These are phyloP conservation scores for Homarus americanus DNA, from an alignment of 1,140 invertebrate species.

Conservation along the genomic window DNA sequence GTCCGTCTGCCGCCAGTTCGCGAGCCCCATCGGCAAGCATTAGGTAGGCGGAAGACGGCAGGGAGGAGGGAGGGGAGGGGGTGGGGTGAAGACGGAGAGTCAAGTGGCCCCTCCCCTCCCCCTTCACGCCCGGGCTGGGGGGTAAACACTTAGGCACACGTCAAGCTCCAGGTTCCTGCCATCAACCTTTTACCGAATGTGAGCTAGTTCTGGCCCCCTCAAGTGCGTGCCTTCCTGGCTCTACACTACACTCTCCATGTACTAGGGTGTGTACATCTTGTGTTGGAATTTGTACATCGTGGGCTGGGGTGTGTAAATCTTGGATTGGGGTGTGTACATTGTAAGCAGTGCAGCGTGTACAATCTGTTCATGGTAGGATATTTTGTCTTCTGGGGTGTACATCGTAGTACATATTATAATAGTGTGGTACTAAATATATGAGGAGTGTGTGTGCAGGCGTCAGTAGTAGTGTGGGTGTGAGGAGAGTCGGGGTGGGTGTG, in stretches of 20 bases:
- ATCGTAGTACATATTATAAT: too few species aligned
- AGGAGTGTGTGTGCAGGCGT: too few species aligned
- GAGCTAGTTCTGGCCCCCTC: constrained; percentile 16
- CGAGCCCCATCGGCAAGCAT: too few species aligned
- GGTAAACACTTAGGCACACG: constrained; percentile 20
- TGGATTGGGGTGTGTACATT: too few species aligned
- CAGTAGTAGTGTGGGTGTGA: too few species aligned
- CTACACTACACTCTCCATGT: background rate
- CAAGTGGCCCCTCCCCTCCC: background rate
- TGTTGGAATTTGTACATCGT: too few species aligned
- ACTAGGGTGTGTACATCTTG: background rate
- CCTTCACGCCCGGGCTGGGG: background rate
- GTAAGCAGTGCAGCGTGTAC: too few species aligned
- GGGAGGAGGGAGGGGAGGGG: background rate
- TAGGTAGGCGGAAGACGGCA: background rate
- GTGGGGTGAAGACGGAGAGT: background rate
- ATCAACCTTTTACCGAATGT: background rate
- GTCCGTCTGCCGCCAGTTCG: too few species aligned
- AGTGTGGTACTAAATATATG: too few species aligned
- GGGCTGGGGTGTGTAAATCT: too few species aligned
- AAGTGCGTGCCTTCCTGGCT: background rate
- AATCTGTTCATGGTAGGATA: too few species aligned
- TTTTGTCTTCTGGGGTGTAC: background rate
- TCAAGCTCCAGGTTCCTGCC: constrained; percentile 11
- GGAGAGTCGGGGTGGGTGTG: too few species aligned